Evolutionary conservation across 1,140 invertebrate species (phyloP).

Genomic region (Drosophila busckii): DNA sequence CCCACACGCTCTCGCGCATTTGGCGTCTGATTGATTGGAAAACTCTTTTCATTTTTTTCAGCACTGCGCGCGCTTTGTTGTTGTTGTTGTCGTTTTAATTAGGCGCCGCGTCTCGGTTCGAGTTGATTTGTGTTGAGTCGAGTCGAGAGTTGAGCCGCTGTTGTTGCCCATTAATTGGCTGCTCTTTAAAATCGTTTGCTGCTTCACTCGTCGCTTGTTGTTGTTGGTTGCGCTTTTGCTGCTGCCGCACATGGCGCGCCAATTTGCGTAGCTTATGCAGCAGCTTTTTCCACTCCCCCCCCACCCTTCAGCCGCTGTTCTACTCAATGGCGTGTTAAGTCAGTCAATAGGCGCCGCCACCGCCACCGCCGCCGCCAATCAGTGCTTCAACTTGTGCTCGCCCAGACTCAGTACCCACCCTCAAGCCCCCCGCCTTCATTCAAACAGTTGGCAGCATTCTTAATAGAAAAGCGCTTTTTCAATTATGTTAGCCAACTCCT

Average conservation of each 20-base stretch:
- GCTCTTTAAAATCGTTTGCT: conserved; percentile 47
- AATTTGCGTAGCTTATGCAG: conserved; percentile 46
- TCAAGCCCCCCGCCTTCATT: background rate
- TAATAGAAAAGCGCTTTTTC: conserved; percentile 77
- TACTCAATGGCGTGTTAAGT: conserved; percentile 75
- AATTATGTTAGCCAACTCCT: conserved; percentile 73
- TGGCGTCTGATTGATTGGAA: conserved; percentile 64
- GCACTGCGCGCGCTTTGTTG: too few species aligned
- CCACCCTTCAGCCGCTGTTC: conserved; percentile 23
- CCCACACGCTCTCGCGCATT: conserved; percentile 38
- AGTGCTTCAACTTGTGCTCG: conserved; percentile 55
- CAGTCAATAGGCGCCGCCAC: conserved; percentile 75
- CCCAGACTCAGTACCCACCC: conserved; percentile 14
- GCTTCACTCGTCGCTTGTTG: conserved; percentile 14
- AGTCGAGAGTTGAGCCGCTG: conserved; percentile 28
- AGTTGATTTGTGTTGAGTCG: background rate
- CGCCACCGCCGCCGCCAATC: conserved; percentile 72
- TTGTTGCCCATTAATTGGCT: conserved; percentile 64
- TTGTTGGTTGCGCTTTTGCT: conserved; percentile 33
- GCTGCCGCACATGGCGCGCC: conserved; percentile 23
- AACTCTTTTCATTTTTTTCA: conserved; percentile 38
- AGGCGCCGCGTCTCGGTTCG: conserved; percentile 26
- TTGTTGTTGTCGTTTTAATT: conserved; percentile 54
- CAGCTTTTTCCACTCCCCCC: conserved; percentile 17
- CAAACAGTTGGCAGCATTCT: conserved; percentile 38